phyloP scores from a whole-genome alignment of 2,113 vertebrate species.

The Prionailurus viverrinus region DNA sequence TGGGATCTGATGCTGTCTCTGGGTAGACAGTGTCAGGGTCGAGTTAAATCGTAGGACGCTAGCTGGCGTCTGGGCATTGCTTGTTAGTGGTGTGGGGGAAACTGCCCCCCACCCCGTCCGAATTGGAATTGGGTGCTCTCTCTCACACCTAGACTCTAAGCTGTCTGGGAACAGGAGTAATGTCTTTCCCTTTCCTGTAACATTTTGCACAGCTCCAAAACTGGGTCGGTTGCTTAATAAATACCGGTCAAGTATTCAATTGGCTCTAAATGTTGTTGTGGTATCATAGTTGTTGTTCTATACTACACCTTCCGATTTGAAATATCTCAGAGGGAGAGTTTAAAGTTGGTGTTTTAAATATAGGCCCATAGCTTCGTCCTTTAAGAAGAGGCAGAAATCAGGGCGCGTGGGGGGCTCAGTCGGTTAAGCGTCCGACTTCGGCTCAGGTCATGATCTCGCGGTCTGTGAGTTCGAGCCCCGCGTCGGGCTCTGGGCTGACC shows the following conservation, averaged over 20 bases:
- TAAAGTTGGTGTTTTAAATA: neutral
- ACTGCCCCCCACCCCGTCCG: neutral
- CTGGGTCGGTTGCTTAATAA: neutral
- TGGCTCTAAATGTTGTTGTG: neutral
- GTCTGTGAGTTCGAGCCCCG: no score
- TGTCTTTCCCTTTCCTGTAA: neutral
- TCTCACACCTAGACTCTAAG: neutral
- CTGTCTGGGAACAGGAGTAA: neutral
- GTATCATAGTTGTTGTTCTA: neutral
- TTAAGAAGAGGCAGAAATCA: neutral
- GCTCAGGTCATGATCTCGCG: no score
- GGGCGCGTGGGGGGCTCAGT: neutral
- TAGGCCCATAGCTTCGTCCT: neutral
- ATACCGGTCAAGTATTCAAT: neutral
- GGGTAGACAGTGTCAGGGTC: neutral
- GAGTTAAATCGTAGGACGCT: neutral
- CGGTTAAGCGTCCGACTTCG: no score
- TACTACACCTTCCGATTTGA: neutral
- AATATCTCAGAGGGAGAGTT: neutral
- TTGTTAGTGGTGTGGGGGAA: neutral
- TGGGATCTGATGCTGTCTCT: neutral
- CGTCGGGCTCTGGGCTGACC: no score
- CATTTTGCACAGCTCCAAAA: neutral
- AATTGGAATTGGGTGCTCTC: neutral
- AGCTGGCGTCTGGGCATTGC: neutral